Conservation (phyloP, 2,888 invertebrate genomes). For the Drosophila quinaria region DNA sequence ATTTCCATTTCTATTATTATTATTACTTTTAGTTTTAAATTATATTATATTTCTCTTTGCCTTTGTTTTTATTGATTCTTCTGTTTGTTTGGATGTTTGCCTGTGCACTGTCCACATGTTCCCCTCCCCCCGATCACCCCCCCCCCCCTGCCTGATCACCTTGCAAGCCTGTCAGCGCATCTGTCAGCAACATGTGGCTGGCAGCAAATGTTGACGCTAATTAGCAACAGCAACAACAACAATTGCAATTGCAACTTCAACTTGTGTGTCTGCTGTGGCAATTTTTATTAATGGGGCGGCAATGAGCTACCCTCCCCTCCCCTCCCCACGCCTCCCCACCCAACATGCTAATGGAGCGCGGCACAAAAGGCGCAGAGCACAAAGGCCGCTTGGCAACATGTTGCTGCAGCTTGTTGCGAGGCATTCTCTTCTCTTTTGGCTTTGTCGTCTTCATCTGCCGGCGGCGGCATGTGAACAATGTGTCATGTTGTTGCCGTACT, state of each 20-base stretch:
- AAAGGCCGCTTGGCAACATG: conserved; percentile 63
- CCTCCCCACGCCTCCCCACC: not conserved
- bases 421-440: conserved; percentile 55
- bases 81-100: conserved; percentile 36
- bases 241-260: conserved; percentile 58
- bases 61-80: conserved; percentile 16
- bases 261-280: conserved; percentile 47
- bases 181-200: conserved; percentile 78
- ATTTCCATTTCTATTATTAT: not conserved
- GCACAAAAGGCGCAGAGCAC: conserved; percentile 37
- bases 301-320: conserved; percentile 31
- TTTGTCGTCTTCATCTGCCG: conserved; percentile 75
- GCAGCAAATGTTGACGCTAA: conserved; percentile 81
- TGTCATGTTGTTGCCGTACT: conserved; percentile 73
- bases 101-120: conserved; percentile 2
- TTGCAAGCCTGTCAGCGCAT: conserved; percentile 54
- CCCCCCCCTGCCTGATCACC: not conserved
- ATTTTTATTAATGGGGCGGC: conserved; percentile 70
- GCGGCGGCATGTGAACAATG: conserved; percentile 76
- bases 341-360: conserved; percentile 13
- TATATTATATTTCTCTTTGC: not conserved
- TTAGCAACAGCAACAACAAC: conserved; percentile 71
- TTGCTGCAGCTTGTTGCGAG: conserved; percentile 53
- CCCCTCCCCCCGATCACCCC: not conserved
- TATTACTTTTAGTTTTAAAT: not conserved